phyloP scores from a whole-genome alignment of 2,113 vertebrate genomes.

The Malurus cyaneus region DNA sequence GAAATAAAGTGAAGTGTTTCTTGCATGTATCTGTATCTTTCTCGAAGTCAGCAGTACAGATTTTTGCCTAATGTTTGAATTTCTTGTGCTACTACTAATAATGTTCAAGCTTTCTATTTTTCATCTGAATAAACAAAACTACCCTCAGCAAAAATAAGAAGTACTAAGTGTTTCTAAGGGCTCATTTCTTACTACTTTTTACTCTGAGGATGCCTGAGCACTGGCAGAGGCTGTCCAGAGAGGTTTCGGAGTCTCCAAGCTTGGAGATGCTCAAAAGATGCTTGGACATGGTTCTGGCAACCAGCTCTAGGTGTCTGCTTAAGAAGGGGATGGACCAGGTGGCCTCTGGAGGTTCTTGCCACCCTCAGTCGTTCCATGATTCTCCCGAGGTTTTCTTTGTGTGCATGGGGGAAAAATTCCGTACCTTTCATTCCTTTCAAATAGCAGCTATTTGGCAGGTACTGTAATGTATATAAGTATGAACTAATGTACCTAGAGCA shows the following conservation, averaged over 20 bases:
- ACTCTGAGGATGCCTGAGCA: not conserved
- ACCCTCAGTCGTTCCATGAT: rapidly evolving
- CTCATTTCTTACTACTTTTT: not conserved
- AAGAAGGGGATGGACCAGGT: not conserved
- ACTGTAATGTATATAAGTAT: not conserved
- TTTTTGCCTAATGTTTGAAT: not conserved
- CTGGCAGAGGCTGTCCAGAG: not conserved
- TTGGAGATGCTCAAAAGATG: not conserved
- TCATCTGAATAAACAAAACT: not conserved
- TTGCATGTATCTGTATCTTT: not conserved
- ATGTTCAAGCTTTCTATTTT: not conserved
- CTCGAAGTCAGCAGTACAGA: not conserved
- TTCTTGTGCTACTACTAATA: not conserved
- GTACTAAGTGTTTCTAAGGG: not conserved
- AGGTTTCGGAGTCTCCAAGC: not conserved
- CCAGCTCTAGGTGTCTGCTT: not conserved
- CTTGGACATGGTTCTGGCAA: not conserved
- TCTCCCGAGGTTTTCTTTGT: not conserved
- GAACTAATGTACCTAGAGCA: not conserved
- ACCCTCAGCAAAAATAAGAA: not conserved
- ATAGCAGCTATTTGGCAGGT: not conserved
- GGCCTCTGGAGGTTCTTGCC: not conserved
- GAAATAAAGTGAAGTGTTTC: not conserved
- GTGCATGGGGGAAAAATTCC: rapidly evolving
- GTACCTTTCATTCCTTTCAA: not conserved